Percentiles rank a stretch among this genome's conserved stretches.
Evolutionary conservation across 2,797 vertebrate genomes (phyloP).

Genomic region (Percopsis omiscomaycus): DNA sequence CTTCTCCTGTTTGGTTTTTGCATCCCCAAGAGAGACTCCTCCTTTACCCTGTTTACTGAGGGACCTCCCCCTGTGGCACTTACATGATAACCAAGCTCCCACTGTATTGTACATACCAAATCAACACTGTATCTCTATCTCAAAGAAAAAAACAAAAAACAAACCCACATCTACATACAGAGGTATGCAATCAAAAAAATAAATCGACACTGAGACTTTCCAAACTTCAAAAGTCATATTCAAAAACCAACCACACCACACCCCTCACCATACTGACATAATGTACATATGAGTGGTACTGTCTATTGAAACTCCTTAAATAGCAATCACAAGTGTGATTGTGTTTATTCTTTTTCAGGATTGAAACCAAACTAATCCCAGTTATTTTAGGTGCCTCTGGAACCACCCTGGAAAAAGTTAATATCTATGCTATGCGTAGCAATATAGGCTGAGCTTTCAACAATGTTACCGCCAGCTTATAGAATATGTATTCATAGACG

Average conservation of each 20-base stretch:
- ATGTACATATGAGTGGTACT: constrained; percentile 70
- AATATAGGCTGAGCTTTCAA: constrained; percentile 13
- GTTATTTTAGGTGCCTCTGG: constrained; percentile 24
- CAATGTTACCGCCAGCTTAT: constrained; percentile 15
- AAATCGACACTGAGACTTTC: constrained; percentile 54
- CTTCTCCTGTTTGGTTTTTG: constrained; percentile 47
- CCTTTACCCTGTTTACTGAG: constrained; percentile 66
- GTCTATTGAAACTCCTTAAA: constrained; percentile 54
- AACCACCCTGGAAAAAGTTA: constrained; percentile 19
- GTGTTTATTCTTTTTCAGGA: constrained; percentile 17
- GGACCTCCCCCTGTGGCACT: constrained; percentile 69
- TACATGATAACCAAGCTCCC: constrained; percentile 59
- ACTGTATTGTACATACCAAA: constrained; percentile 53
- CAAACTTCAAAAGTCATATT: constrained; percentile 63
- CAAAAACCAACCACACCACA: constrained; percentile 67
- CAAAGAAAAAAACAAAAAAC: constrained; percentile 33
- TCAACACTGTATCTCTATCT: constrained; percentile 60
- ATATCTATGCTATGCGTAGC: constrained; percentile 31
- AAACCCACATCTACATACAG: constrained; percentile 52
- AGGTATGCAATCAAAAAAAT: constrained; percentile 50
- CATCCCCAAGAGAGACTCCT: constrained; percentile 43
- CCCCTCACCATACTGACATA: constrained; percentile 56
- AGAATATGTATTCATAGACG: constrained; percentile 40
- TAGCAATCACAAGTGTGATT: constrained; percentile 48
- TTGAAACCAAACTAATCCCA: constrained; percentile 24